Conservation (phyloP, 1,140 invertebrate genomes). For the Drosophila kikkawai region DNA sequence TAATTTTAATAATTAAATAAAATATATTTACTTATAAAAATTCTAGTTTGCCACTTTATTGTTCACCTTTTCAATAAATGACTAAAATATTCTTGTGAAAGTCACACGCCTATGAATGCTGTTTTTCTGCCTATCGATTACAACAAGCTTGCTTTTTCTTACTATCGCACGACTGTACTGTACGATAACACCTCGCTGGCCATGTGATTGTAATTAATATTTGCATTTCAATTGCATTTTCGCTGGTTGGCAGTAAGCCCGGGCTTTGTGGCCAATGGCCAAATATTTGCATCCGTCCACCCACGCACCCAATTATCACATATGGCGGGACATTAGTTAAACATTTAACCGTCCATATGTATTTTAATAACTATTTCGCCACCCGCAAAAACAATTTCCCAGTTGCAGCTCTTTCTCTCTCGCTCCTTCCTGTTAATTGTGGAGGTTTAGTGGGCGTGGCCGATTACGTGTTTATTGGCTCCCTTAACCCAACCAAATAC, state of each 20-base stretch:
- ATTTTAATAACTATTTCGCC: conserved; percentile 60
- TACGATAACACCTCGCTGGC: conserved; percentile 6
- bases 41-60: no score
- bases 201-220: conserved; percentile 50
- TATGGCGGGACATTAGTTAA: conserved; percentile 53
- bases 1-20: no score
- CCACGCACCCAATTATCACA: conserved; percentile 47
- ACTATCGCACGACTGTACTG: neutral
- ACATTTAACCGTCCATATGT: conserved; percentile 65
- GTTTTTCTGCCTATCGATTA: neutral
- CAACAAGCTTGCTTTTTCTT: neutral
- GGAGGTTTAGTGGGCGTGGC: conserved; percentile 7
- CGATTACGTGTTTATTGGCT: conserved; percentile 19
- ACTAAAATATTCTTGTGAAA: no score
- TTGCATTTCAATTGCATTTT: conserved; percentile 50
- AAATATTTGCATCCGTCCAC: conserved; percentile 35
- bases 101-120: no score
- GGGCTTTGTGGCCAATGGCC: conserved; percentile 35
- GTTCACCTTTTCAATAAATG: no score
- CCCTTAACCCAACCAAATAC: conserved; percentile 1
- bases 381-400: conserved; percentile 37
- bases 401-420: neutral
- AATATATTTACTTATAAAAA: no score
- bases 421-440: conserved; percentile 15
- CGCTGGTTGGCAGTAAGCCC: conserved; percentile 25